Evolutionary conservation across 2,888 invertebrate species (phyloP).

Genomic region (Gymnosoma rotundatum): DNA sequence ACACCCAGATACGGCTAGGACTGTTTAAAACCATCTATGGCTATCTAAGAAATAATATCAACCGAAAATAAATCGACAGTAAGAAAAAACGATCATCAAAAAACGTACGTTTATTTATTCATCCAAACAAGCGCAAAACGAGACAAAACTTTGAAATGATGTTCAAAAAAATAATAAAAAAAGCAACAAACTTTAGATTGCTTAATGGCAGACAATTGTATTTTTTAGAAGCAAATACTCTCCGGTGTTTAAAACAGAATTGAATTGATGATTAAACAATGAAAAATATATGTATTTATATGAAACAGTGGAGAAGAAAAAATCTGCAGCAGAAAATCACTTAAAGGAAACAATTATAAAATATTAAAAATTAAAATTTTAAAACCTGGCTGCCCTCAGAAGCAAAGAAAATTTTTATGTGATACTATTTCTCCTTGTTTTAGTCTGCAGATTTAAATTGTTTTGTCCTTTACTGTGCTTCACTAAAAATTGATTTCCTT

Average conservation of each 20-base stretch:
- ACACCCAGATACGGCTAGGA: not conserved
- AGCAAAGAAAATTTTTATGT: too few species aligned
- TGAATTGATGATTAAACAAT: slow-evolving; percentile 40
- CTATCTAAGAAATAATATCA: slow-evolving; percentile 59
- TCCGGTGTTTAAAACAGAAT: slow-evolving; percentile 38
- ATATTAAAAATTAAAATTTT: not conserved
- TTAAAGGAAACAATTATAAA: not conserved
- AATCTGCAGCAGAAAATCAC: not conserved
- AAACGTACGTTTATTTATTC: slow-evolving; percentile 14
- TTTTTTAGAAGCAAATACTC: slow-evolving; percentile 31
- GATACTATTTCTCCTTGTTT: not conserved
- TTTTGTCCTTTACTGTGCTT: not conserved
- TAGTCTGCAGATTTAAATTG: not conserved
- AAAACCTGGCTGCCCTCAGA: too few species aligned
- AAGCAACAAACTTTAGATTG: slow-evolving; percentile 31
- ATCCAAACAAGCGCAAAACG: slow-evolving; percentile 19
- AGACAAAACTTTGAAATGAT: slow-evolving; percentile 9
- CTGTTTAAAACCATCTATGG: slow-evolving; percentile 17
- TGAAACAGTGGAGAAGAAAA: not conserved
- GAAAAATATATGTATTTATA: not conserved
- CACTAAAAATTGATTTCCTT: slow-evolving; percentile 6
- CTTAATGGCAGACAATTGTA: slow-evolving; percentile 43
- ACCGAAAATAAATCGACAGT: not conserved
- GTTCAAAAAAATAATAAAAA: not conserved
- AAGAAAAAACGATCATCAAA: slow-evolving; percentile 3